phyloP scores from a whole-genome alignment of 2,113 vertebrate species.

The Ceratotherium simum region DNA sequence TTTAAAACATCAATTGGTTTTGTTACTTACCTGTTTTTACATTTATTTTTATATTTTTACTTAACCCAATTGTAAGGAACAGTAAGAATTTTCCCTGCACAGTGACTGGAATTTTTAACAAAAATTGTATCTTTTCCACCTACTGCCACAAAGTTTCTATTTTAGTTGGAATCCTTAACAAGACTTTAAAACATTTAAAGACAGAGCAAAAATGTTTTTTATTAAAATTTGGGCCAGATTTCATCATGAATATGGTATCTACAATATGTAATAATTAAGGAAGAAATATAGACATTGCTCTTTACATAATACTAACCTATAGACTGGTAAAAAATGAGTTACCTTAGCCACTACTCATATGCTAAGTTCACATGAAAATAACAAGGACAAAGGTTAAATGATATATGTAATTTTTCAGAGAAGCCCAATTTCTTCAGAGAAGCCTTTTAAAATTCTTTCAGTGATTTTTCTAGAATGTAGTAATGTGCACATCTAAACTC shows the following conservation, averaged over 20 bases:
- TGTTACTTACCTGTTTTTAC: neutral
- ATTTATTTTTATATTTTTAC: neutral
- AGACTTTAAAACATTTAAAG: neutral
- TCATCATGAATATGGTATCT: neutral
- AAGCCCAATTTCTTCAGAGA: neutral
- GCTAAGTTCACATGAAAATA: slow-evolving; percentile 6
- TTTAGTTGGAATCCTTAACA: neutral
- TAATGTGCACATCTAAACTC: neutral
- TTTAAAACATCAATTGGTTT: neutral
- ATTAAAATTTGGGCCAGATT: neutral
- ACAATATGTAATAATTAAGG: neutral
- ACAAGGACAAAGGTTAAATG: neutral
- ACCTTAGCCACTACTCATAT: neutral
- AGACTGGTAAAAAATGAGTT: neutral
- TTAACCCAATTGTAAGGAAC: neutral
- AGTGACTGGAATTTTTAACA: neutral
- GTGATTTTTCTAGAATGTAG: neutral
- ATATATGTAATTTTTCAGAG: neutral
- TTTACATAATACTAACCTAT: neutral
- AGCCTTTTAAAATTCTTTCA: neutral
- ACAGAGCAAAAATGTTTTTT: neutral
- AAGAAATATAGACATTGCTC: neutral
- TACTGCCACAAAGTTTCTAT: neutral
- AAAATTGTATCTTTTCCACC: neutral
- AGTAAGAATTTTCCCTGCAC: neutral